These are phyloP conservation scores for Ctena decussata DNA, from an alignment of 2,888 invertebrate genomes.

Conservation along the genomic window DNA sequence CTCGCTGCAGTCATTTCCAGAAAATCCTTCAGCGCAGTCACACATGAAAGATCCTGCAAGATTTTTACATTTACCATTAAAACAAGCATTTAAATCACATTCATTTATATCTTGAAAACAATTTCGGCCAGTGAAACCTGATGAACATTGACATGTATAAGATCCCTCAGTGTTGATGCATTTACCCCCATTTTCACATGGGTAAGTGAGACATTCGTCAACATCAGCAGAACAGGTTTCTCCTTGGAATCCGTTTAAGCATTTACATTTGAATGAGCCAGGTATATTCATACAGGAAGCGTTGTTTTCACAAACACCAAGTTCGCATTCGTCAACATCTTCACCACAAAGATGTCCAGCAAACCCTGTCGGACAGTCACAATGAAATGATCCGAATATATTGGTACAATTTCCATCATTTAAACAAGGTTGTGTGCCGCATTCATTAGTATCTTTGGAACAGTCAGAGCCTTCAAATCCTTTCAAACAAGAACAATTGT, in stretches of 20 bases:
- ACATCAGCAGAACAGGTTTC: conserved; percentile 28
- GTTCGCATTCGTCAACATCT: conserved; percentile 54
- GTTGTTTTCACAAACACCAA: conserved; percentile 32
- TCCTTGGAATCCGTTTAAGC: conserved; percentile 28
- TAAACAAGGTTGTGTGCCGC: conserved; percentile 21
- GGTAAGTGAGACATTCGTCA: conserved; percentile 30
- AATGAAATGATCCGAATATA: conserved; percentile 26
- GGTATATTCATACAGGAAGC: conserved; percentile 32
- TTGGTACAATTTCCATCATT: conserved; percentile 43
- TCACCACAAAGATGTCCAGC: conserved; percentile 20
- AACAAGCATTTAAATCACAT: conserved; percentile 7
- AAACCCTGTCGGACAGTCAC: conserved; percentile 24
- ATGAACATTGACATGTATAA: conserved; percentile 28
- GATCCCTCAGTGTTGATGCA: conserved; percentile 33
- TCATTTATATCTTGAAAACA: conserved; percentile 37
- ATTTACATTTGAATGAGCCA: conserved; percentile 31
- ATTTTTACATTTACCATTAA: conserved; percentile 35
- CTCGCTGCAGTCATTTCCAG: conserved; percentile 23
- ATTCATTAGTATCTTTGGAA: conserved; percentile 39
- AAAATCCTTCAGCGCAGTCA: conserved; percentile 17
- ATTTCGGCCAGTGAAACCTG: conserved; percentile 25
- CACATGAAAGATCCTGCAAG: conserved; percentile 26
- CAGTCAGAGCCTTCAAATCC: conserved; percentile 29
- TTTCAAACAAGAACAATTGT: conserved; percentile 22
- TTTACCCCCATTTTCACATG: conserved; percentile 28